phyloP scores from a whole-genome alignment of 53 echinoderm and acorn worm genomes.

The Henricia sp. region DNA sequence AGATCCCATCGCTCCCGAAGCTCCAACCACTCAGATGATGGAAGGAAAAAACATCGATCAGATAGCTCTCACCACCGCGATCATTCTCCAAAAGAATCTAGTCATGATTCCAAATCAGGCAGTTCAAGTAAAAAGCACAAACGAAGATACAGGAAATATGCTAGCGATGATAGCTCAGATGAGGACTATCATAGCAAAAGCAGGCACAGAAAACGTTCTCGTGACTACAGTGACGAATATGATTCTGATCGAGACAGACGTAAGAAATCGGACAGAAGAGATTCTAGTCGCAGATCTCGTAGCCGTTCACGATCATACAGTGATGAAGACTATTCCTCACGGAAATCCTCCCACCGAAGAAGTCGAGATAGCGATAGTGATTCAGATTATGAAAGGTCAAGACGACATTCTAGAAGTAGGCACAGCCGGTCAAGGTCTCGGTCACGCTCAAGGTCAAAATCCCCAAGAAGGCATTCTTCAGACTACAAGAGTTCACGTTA shows the following conservation, averaged over 20 bases:
- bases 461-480: constrained; percentile 40
- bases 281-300: constrained; percentile 71
- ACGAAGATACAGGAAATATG: constrained; percentile 69
- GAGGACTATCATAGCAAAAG: constrained; percentile 63
- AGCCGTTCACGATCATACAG: constrained; percentile 75
- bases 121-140: constrained; percentile 71
- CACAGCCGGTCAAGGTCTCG: constrained; percentile 66
- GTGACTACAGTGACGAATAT: constrained; percentile 75
- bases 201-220: constrained; percentile 66
- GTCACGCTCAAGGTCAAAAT: constrained; percentile 49
- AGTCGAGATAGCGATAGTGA: constrained; percentile 73
- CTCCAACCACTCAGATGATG: constrained; percentile 55
- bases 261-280: constrained; percentile 68
- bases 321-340: constrained; percentile 72
- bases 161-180: constrained; percentile 82
- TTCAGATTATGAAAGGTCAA: constrained; percentile 75
- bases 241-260: constrained; percentile 66
- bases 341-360: constrained; percentile 73
- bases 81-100: constrained; percentile 36
- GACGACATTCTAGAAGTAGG: constrained; percentile 71
- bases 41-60: constrained; percentile 52
- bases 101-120: constrained; percentile 63
- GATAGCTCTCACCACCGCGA: constrained; percentile 57
- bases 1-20: constrained; percentile 21
- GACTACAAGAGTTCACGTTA: constrained; percentile 53